Base-by-base conservation (phyloP, 2,113 vertebrate genomes). In the Rhadina sibilatrix region DNA sequence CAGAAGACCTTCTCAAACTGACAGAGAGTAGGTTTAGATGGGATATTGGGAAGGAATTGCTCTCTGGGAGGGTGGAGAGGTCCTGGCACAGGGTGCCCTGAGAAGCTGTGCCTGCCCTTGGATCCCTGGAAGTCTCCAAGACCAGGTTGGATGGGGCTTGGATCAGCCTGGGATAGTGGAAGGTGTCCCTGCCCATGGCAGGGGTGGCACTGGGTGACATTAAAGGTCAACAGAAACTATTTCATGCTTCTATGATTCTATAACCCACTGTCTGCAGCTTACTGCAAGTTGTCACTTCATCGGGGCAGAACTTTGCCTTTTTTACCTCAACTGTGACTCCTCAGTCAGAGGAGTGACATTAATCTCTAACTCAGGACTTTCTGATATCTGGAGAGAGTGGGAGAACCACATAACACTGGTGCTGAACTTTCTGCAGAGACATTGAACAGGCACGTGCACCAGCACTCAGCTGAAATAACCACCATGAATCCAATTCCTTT, bases 331-430 rank as follows among this genome's bases (percentile, higher is more conserved):
- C 30, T 30, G 17, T 27, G 44, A n/a, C 12, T 16, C 42, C n/a
- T 56, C 38, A 22, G 0, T 2, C 7, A 63, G 42, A 49, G 8
- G 8, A 63, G 47, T 28, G 31, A 35, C 42, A 22, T 18, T n/a
- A 52, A 44, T 8, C 10, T 71, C 46, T 77, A 77, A 50, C 21
- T 69, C 33, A 27, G 18, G n/a, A 12, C 24, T 11, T 72, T 31
- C 22, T 61, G 53, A 7, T 30, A 25, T 15, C 17, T 11, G 2
- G 4, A 37, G 40, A 46, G 44, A 63, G 12, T 4, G 50, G 49
- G 53, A 30, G 27, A 78, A 17, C 9, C 9, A 9, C 0, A 1
- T 3, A 14, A 10, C 7, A 7, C 6, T 49, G 54, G 40, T 31
- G 71, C 54, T 2, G 9, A 56, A 0, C 49, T 14, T 10, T 28